Base-by-base conservation (phyloP, 2,888 invertebrate species). In the Ormia ochracea region DNA sequence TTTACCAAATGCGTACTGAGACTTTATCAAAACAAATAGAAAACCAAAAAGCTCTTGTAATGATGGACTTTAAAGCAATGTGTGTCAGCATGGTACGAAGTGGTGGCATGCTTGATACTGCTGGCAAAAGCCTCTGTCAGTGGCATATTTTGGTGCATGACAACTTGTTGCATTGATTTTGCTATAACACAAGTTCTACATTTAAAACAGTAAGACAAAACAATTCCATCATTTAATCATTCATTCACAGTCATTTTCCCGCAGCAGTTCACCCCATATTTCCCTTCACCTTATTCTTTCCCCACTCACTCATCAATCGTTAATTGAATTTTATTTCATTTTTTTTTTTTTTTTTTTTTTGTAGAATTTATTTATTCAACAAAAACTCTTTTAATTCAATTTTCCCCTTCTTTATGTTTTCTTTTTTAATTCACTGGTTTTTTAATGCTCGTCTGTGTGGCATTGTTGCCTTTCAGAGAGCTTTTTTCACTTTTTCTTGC, bases 121-220 rank as follows among this genome's bases (percentile, higher is more conserved):
- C n/a, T n/a, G n/a, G n/a, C n/a, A n/a, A n/a, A n/a, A n/a, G n/a
- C n/a, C 14, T 56, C 3, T 61, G 12, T 31, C 31, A 0, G 36
- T 5, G 28, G 28, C 17, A 5, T 28, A 9, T 12, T 65, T 12
- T 48, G 19, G 31, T 12, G 52, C 52, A 59, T 26, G 59, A 36
- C 68, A 69, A 45, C 68, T 76, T 76, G 54, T 61, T 69, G 68
- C 68, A 69, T 41, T 54, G 38, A 61, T 23, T 12, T 43, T n/a
- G 21, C 41, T 52, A n/a, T 41, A 38, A 21, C 50, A 36, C 36
- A 69, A 69, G 56, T 45, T n/a, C n/a, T 17, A n/a, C 45, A 48
- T 36, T 69, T 12, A 19, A 36, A 58, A 19, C 2, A 17, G 43
- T 0, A 31, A 6, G 21, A 28, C 0, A 21, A 54, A 36, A 65